Conservation (phyloP, 2,888 invertebrate species). For the Hirtodrosophila histrioides region DNA sequence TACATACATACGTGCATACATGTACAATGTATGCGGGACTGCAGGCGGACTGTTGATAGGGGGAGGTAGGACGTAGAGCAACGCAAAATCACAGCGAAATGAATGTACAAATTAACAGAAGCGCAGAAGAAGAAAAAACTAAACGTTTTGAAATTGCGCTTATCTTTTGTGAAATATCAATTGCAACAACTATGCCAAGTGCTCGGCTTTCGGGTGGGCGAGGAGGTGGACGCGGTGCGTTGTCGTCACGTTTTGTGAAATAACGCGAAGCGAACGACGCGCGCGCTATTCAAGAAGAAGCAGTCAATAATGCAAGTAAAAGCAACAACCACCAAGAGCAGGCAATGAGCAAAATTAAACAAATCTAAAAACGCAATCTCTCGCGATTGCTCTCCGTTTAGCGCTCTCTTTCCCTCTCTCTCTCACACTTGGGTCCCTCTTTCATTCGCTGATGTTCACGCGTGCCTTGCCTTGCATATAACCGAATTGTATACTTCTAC, state of each 20-base stretch:
- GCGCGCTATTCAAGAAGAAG: constrained; percentile 36
- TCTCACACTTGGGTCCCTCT: constrained; percentile 1
- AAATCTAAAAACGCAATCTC: constrained; percentile 32
- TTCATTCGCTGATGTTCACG: constrained; percentile 37
- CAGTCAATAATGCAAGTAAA: constrained; percentile 35
- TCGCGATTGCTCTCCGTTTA: constrained; percentile 17
- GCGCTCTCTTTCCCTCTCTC: constrained; percentile 11
- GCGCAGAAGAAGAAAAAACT: constrained; percentile 33
- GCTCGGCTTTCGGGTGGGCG: constrained; percentile 17
- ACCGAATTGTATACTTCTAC: constrained; percentile 9
- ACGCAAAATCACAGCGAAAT: constrained; percentile 58
- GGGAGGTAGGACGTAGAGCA: neutral
- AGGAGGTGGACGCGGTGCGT: constrained; percentile 29
- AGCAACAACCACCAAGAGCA: constrained; percentile 30
- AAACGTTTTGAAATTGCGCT: constrained; percentile 73
- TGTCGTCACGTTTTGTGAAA: constrained; percentile 76
- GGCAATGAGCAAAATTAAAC: constrained; percentile 36
- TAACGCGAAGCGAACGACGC: constrained; percentile 68
- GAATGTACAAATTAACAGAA: constrained; percentile 53
- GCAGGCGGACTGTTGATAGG: constrained; percentile 3
- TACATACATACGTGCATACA: constrained; percentile 5
- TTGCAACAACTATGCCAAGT: constrained; percentile 64
- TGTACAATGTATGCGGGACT: neutral
- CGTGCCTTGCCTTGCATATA: constrained; percentile 52
- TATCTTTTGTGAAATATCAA: constrained; percentile 78